These are phyloP conservation scores for Acrocephalus arundinaceus DNA, from an alignment of 2,113 vertebrate genomes.

Conservation along the genomic window DNA sequence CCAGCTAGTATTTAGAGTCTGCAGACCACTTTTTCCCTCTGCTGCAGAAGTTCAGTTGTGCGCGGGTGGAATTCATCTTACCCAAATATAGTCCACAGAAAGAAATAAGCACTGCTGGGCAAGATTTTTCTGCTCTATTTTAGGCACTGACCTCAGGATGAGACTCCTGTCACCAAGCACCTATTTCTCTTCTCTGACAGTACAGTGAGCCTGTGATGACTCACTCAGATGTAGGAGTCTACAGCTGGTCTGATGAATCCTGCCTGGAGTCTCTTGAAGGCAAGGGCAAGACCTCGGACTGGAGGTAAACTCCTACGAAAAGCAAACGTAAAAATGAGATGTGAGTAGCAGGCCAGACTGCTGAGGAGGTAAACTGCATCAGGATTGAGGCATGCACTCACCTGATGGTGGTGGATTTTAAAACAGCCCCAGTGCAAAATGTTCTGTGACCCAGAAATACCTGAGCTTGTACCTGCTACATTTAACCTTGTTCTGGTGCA, in stretches of 20 bases:
- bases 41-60: not conserved
- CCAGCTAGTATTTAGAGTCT: not conserved
- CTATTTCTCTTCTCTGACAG: constrained; percentile 25
- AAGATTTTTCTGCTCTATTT: constrained; percentile 13
- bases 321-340: not conserved
- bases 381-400: not conserved
- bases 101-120: not conserved
- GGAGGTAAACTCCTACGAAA: not conserved
- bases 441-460: not conserved
- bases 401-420: not conserved
- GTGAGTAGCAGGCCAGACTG: not conserved
- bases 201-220: constrained; percentile 14
- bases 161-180: constrained; percentile 4
- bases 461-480: not conserved
- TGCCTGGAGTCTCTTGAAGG: not conserved
- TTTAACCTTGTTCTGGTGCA: not conserved
- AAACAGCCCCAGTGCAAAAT: not conserved
- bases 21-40: not conserved
- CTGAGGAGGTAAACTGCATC: not conserved
- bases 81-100: constrained; percentile 30
- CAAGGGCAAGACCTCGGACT: not conserved
- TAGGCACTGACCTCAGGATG: constrained; percentile 23
- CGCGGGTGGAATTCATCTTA: not conserved
- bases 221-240: constrained; percentile 39
- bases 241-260: not conserved